Percentiles rank a stretch among this genome's conserved stretches.
Conservation (phyloP, 1,140 invertebrate genomes). For the Sminthurinus signatus region DNA sequence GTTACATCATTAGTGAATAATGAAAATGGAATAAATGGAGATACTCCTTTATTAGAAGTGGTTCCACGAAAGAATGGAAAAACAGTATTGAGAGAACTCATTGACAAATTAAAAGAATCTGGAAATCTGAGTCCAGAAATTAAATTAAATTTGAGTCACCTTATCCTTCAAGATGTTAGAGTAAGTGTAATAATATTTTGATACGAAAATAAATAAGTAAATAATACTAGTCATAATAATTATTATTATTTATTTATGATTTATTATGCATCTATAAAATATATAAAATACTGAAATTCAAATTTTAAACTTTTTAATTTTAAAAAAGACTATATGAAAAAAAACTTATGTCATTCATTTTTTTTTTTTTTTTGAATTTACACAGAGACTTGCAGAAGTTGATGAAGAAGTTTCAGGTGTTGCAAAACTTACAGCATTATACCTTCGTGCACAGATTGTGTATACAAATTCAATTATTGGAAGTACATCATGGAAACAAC, state of each 20-base stretch:
- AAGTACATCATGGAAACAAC: conserved; percentile 29
- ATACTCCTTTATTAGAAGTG: neutral
- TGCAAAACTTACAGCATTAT: conserved; percentile 76
- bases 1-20: neutral
- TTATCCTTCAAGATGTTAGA: conserved; percentile 39
- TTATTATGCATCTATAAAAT: too few species aligned
- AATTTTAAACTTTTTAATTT: conserved; percentile 31
- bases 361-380: too few species aligned
- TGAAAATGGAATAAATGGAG: neutral
- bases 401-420: conserved; percentile 73
- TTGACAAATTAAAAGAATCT: conserved; percentile 35
- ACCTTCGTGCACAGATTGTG: conserved; percentile 51
- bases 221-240: too few species aligned
- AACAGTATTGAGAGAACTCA: conserved; percentile 29
- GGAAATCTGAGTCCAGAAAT: conserved; percentile 25
- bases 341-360: too few species aligned
- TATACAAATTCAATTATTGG: conserved; percentile 31
- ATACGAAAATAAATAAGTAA: too few species aligned
- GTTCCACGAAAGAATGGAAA: conserved; percentile 14
- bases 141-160: conserved; percentile 24
- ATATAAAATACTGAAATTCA: too few species aligned
- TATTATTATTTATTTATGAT: too few species aligned
- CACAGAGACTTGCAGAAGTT: conserved; percentile 66
- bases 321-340: neutral
- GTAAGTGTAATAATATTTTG: too few species aligned